Conservation (phyloP, 2,888 invertebrate species). For the Cantharis lateralis region DNA sequence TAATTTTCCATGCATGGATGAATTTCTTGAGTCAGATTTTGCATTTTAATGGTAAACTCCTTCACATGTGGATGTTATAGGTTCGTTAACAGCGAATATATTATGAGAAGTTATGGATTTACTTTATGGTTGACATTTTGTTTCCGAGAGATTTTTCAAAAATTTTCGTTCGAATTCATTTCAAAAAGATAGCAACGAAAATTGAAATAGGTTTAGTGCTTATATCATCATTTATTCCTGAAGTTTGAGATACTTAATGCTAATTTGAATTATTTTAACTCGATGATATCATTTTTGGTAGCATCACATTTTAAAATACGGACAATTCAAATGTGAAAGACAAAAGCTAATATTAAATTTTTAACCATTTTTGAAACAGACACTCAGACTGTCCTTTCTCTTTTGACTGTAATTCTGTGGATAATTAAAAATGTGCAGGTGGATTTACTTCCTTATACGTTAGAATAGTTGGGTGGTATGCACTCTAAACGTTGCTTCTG, state of each 20-base stretch:
- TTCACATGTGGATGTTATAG: background rate
- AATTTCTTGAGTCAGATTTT: background rate
- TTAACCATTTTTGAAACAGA: background rate
- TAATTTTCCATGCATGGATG: background rate
- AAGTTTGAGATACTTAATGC: background rate
- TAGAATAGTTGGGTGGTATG: background rate
- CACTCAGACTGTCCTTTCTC: background rate
- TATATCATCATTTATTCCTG: background rate
- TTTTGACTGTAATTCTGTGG: background rate
- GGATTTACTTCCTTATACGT: background rate
- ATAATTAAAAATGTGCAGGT: background rate
- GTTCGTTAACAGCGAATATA: background rate
- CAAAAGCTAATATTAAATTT: background rate
- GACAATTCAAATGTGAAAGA: background rate
- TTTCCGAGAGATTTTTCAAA: no score
- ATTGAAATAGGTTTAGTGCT: background rate
- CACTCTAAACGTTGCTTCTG: background rate
- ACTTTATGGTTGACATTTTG: no score
- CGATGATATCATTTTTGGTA: background rate
- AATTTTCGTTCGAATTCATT: no score
- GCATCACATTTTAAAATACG: background rate
- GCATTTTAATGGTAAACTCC: background rate
- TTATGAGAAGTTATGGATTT: background rate
- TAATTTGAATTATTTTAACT: background rate
- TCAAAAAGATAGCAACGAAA: background rate